phyloP scores from a whole-genome alignment of 2,888 invertebrate genomes.

The Trichacis sp. region DNA sequence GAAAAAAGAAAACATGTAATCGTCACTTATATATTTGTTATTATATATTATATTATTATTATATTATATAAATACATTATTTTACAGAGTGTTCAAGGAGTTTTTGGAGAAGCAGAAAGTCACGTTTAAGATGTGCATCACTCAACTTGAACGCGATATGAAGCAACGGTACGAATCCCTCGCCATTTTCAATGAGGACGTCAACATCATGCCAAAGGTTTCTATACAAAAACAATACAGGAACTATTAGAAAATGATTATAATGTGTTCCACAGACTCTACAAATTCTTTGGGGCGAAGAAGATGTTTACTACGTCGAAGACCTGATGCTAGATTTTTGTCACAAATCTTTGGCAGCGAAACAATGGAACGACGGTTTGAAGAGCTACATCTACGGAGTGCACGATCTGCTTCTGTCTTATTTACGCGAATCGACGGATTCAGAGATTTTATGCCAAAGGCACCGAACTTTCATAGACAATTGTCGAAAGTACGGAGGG shows the following conservation, averaged over 20 bases:
- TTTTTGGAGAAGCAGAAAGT: constrained; percentile 58
- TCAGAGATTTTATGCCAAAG: constrained; percentile 69
- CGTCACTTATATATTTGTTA: not conserved
- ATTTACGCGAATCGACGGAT: constrained; percentile 71
- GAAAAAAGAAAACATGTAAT: constrained; percentile 67
- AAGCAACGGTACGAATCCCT: constrained; percentile 74
- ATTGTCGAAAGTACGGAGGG: constrained; percentile 71
- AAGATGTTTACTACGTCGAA: constrained; percentile 71
- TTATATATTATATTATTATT: too few species aligned
- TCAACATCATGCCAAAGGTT: constrained; percentile 76
- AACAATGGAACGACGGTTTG: constrained; percentile 74
- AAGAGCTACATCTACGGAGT: constrained; percentile 78
- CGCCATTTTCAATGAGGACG: constrained; percentile 77
- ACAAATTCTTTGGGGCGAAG: constrained; percentile 70
- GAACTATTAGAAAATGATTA: not conserved
- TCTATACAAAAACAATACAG: not conserved
- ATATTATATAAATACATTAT: too few species aligned
- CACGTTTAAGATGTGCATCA: constrained; percentile 72
- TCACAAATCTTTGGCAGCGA: constrained; percentile 77
- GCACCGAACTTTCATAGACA: constrained; percentile 74
- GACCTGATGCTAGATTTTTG: constrained; percentile 75
- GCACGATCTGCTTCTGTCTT: constrained; percentile 77
- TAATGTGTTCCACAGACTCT: constrained; percentile 62
- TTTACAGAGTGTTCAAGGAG: constrained; percentile 51
- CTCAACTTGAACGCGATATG: constrained; percentile 71